Evolutionary conservation across 2,797 vertebrate genomes (phyloP), one percentile per base, ranked within the genome.

Genomic region (Notoglanidium macrostoma): DNA sequence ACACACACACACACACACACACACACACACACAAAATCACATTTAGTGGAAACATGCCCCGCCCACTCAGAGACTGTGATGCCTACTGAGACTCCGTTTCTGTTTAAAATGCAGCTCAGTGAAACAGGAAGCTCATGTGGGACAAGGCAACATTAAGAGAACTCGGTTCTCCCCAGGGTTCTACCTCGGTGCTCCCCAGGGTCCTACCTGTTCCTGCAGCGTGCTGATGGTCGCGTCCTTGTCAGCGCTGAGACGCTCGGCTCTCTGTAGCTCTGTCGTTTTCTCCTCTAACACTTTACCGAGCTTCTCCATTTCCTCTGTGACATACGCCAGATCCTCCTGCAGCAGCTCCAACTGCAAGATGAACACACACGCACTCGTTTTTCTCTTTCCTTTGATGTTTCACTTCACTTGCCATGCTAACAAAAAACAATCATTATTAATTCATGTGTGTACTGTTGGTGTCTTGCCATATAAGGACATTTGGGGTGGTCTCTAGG

Each of bases 271-370:
- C 74, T 97, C 93, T 1, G 88, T 86, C 1, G 94, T 93, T 85
- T 98, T 97, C 85, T 98, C 97, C 78, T 96, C 96, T 0, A 97
- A 96, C 65, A 96, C 96, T 90, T 98, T 97, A 0, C 96, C 96
- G 88, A 98, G 96, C 88, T 94, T 95, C 44, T 94, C 96, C 78
- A 99, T 94, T 92, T 99, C 97, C 87, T 99, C 97, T 0, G 95
- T 95, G 29, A 96, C 96, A 2, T 98, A 96, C 21, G 89, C 87
- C 86, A 99, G 79, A 80, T 99, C 98, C 32, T 99, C 98, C 86
- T 96, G 96, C 88, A 99, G 92, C 90, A 29, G 5, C 29, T 54
- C 29, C 73, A 51, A 29, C 73, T 76, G 26, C 54, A 17, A 5
- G 54, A 40, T 40, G 40, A 3, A 78, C 26, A 21, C 77, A 44